Percentiles rank a stretch among this genome's conserved stretches.
Evolutionary conservation across 2,888 invertebrate genomes (phyloP).

Genomic region (Thereva nobilitata): DNA sequence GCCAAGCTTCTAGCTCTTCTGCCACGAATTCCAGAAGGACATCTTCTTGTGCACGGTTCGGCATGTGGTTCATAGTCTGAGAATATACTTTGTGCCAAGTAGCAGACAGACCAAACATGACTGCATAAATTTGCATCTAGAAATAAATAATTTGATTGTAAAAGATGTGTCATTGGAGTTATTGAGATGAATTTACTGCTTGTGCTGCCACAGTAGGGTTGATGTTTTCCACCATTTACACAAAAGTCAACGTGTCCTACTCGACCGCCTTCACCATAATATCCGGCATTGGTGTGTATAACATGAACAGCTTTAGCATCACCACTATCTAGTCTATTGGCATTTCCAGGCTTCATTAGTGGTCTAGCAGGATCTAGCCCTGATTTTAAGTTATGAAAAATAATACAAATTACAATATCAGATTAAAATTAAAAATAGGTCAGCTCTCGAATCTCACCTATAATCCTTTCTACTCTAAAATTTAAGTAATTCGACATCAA

Average conservation of each 20-base stretch:
- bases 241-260: slow-evolving; percentile 80
- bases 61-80: slow-evolving; percentile 62
- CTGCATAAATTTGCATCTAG: slow-evolving; percentile 75
- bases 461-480: slow-evolving; percentile 73
- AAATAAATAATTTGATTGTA: slow-evolving; percentile 38
- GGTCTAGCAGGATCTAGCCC: slow-evolving; percentile 78
- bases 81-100: slow-evolving; percentile 76
- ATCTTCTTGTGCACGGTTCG: slow-evolving; percentile 73
- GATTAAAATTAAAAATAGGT: background rate
- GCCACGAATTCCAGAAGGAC: slow-evolving; percentile 64
- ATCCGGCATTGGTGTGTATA: slow-evolving; percentile 78
- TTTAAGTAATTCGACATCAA: slow-evolving; percentile 72
- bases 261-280: slow-evolving; percentile 74
- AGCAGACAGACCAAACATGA: slow-evolving; percentile 80
- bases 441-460: slow-evolving; percentile 64
- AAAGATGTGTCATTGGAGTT: background rate
- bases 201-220: slow-evolving; percentile 75
- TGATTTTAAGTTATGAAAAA: slow-evolving; percentile 45
- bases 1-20: slow-evolving; percentile 43
- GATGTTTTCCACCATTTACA: slow-evolving; percentile 74
- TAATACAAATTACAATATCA: background rate
- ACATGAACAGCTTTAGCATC: slow-evolving; percentile 79
- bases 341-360: slow-evolving; percentile 66
- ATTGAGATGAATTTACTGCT: slow-evolving; percentile 61
- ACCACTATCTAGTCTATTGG: slow-evolving; percentile 69